These are phyloP conservation scores for Pelecanoides urinatrix DNA, from an alignment of 2,113 vertebrate genomes.

Conservation along the genomic window DNA sequence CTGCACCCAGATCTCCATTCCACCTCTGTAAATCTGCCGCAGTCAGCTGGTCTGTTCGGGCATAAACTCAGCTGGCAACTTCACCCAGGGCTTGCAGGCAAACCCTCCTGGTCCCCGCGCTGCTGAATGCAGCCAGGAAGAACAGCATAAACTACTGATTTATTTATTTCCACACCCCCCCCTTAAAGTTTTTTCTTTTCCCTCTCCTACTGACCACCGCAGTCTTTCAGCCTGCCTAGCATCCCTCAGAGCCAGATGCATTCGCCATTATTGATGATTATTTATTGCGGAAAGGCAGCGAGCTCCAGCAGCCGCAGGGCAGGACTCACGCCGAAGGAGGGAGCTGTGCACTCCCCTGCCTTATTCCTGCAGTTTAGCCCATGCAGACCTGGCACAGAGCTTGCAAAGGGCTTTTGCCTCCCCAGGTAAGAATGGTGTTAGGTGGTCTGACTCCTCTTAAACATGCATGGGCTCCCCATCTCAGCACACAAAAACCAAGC, in stretches of 20 bases:
- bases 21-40: not conserved
- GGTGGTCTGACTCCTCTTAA: not conserved
- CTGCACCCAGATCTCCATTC: not conserved
- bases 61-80: not conserved
- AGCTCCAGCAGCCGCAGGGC: not conserved
- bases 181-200: not conserved
- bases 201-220: not conserved
- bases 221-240: not conserved
- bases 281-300: not conserved
- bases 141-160: not conserved
- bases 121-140: not conserved
- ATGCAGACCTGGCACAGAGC: not conserved
- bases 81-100: not conserved
- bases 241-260: not conserved
- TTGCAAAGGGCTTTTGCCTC: not conserved
- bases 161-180: too few relatives aligned
- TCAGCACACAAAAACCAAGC: not conserved
- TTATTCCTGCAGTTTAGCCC: not conserved
- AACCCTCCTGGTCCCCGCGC: not conserved
- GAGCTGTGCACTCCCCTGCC: not conserved
- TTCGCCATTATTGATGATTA: not conserved
- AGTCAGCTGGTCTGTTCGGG: not conserved
- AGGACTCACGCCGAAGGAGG: rapidly evolving
- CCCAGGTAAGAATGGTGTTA: not conserved
- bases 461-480: not conserved